Percentiles rank a stretch among this genome's conserved stretches.
Evolutionary conservation across 1,140 invertebrate species (phyloP).

Genomic region (Panagrolaimus sp.): DNA sequence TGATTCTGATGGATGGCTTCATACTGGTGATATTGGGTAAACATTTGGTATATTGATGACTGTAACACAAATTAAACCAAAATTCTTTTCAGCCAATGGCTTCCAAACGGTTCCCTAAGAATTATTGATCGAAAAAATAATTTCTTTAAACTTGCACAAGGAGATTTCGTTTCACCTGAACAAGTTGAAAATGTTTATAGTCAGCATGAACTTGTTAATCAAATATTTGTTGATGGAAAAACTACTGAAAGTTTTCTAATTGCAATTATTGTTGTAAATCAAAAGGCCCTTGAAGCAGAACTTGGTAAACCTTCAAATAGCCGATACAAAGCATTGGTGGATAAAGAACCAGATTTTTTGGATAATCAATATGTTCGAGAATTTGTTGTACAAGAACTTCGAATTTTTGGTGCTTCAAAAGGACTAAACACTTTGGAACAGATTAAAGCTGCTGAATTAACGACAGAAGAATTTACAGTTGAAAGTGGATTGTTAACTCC

Average conservation of each 20-base stretch:
- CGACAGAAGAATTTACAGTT: constrained; percentile 47
- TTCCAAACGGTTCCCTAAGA: constrained; percentile 60
- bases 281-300: constrained; percentile 19
- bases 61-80: too few species aligned
- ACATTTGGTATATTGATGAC: too few species aligned
- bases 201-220: constrained; percentile 58
- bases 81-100: constrained; percentile 24
- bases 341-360: too few species aligned
- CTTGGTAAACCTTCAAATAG: constrained; percentile 16
- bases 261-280: constrained; percentile 45
- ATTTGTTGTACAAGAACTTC: constrained; percentile 24
- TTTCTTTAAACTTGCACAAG: constrained; percentile 63
- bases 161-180: constrained; percentile 64
- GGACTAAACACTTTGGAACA: constrained; percentile 32
- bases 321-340: constrained; percentile 1
- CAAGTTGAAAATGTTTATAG: constrained; percentile 63
- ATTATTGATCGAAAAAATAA: constrained; percentile 62
- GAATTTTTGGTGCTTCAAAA: constrained; percentile 23
- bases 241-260: constrained; percentile 56
- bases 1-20: constrained; percentile 55
- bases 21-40: constrained; percentile 52
- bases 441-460: constrained; percentile 40
- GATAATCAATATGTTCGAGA: too few species aligned
- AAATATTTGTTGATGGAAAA: constrained; percentile 62
- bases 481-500: constrained; percentile 51